Conservation (phyloP, 92 coral and sea anemone species). For the Heliopora coerulea region DNA sequence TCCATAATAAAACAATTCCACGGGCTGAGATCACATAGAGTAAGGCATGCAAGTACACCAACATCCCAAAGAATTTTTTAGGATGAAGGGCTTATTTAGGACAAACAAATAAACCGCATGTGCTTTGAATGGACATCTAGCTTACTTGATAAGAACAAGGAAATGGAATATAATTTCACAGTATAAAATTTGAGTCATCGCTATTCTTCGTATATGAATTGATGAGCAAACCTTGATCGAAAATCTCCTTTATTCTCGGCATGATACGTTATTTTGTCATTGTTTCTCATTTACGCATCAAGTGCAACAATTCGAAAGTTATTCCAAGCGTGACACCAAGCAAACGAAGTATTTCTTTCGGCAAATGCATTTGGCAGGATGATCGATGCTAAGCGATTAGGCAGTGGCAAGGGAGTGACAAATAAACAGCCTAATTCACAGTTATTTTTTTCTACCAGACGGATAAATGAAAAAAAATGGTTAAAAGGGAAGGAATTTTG, state of each 20-base stretch:
- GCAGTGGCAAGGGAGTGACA: background rate
- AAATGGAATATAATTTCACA: background rate
- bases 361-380: background rate
- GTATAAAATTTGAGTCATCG: background rate
- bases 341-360: too few relatives aligned
- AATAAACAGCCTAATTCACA: background rate
- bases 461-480: background rate
- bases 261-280: background rate
- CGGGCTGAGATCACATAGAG: too few relatives aligned
- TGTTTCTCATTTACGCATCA: background rate
- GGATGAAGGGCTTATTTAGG: background rate
- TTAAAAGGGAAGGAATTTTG: background rate
- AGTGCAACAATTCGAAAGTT: too few relatives aligned
- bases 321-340: too few relatives aligned
- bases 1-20: too few relatives aligned
- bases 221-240: background rate
- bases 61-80: background rate
- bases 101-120: background rate
- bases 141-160: background rate
- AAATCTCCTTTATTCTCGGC: background rate
- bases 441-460: background rate
- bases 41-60: background rate
- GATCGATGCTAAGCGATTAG: background rate
- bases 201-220: background rate
- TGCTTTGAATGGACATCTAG: background rate